Conservation (phyloP, 2,888 invertebrate genomes). For the Rhamnusium bicolor region DNA sequence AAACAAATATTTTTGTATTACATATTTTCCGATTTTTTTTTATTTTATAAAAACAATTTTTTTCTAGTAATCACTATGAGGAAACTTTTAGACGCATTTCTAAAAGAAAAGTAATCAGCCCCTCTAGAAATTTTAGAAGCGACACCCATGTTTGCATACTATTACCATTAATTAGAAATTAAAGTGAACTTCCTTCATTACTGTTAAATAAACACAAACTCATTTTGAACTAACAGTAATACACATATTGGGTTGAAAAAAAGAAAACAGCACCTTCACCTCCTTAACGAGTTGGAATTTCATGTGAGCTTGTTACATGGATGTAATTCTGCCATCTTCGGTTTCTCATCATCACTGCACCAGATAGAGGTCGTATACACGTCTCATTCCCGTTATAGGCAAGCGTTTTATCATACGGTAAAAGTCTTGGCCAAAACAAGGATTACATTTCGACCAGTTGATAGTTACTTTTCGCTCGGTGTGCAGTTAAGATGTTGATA, state of each 20-base stretch:
- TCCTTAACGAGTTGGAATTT: not conserved
- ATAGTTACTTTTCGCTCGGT: slow-evolving; percentile 45
- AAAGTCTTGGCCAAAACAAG: slow-evolving; percentile 50
- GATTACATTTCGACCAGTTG: slow-evolving; percentile 42
- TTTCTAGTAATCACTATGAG: too few relatives aligned
- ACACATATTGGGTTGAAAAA: not conserved
- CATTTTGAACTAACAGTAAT: not conserved
- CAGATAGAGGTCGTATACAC: slow-evolving; percentile 27
- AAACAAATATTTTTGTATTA: too few relatives aligned
- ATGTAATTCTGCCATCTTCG: slow-evolving; percentile 8
- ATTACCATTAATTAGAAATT: not conserved
- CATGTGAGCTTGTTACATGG: not conserved
- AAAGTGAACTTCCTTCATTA: not conserved
- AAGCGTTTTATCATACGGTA: slow-evolving; percentile 47
- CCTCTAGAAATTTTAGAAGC: too few relatives aligned
- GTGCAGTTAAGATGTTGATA: slow-evolving; percentile 39
- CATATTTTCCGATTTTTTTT: too few relatives aligned
- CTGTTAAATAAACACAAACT: not conserved
- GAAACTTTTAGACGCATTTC: too few relatives aligned
- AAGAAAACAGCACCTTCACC: not conserved
- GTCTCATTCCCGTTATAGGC: slow-evolving; percentile 27
- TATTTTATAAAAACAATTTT: too few relatives aligned
- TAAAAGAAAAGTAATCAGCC: too few relatives aligned
- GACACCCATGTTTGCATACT: not conserved
- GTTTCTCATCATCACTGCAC: slow-evolving; percentile 1